Evolutionary conservation across 2,888 invertebrate species (phyloP), one percentile per base, ranked within the genome.

Genomic region (Drosophila peninsularis): DNA sequence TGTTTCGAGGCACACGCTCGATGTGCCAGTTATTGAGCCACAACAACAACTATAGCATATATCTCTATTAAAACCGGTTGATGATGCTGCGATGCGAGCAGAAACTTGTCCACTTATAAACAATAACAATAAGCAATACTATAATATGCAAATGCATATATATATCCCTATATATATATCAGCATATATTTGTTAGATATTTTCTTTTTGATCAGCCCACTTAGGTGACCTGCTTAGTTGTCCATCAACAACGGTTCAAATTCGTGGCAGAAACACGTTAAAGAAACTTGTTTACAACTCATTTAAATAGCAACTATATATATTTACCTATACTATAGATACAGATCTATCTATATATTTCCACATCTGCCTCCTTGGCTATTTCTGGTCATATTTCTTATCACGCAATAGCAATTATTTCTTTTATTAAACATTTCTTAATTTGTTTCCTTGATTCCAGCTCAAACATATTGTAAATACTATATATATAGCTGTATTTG

Each of bases 21-120:
- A 41, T 60, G 24, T 44, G 47, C 52, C 61, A 58, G 53, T 58
- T 58, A 54, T 65, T 19, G 37, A 64, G 50, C 14, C 49, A 49
- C 55, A 54, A 27, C 50, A 54, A 30, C 13, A 68, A 67, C 39
- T 60, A 45, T 37, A 61, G 47, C 55, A 53, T n/a, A 45, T 47
- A 11, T 44, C 5, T 24, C 5, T 30, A 30, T 37, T n/a, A 24
- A 13, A 84, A 81, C 88, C 82, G 75, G 82, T 82, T 83, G 21
- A 52, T 21, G 45, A 27, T 54, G 53, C 41, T 27, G 30, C 41
- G 41, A 21, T 63, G 54, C 36, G 47, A 63, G 36, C 34, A 49
- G 54, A 42, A 65, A 58, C 61, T 58, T 62, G 53, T 39, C 41
- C 37, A 54, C 5, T 57, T 17, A 36, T 24, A 36, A 30, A 47